Conservation (phyloP, 2,113 vertebrate species). For the Amphiprion ocellaris region DNA sequence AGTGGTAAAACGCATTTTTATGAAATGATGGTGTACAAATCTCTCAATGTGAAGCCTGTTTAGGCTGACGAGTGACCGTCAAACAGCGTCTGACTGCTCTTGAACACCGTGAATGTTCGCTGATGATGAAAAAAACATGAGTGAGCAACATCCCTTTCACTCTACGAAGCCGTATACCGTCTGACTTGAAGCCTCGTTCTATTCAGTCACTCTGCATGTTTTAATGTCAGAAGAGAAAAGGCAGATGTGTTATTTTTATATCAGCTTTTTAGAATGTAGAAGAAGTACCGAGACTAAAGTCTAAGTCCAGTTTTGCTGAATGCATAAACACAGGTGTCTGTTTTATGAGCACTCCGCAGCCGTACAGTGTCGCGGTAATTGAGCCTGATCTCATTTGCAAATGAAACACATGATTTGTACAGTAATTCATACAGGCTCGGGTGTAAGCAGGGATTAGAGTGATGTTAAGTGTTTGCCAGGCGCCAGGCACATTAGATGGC, state of each 20-base stretch:
- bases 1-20: constrained; percentile 2
- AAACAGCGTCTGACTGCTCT: no score
- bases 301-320: neutral
- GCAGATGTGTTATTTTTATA: neutral
- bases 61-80: neutral
- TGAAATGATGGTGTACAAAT: neutral
- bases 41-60: neutral
- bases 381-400: constrained; percentile 57
- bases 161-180: neutral
- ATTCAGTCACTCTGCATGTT: neutral
- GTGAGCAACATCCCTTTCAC: neutral
- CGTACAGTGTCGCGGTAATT: constrained; percentile 4
- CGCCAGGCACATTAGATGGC: constrained; percentile 67
- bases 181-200: neutral
- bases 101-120: neutral
- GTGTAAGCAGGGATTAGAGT: constrained; percentile 53
- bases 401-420: constrained; percentile 58
- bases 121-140: constrained; percentile 32
- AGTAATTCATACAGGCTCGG: constrained; percentile 47
- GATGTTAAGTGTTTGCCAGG: constrained; percentile 69
- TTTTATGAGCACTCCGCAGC: constrained; percentile 5
- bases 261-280: neutral
- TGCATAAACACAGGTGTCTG: constrained; percentile 46
- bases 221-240: neutral
- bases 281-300: neutral